Base-by-base conservation (phyloP, 1,140 invertebrate species). In the Drosophila kikkawai region DNA sequence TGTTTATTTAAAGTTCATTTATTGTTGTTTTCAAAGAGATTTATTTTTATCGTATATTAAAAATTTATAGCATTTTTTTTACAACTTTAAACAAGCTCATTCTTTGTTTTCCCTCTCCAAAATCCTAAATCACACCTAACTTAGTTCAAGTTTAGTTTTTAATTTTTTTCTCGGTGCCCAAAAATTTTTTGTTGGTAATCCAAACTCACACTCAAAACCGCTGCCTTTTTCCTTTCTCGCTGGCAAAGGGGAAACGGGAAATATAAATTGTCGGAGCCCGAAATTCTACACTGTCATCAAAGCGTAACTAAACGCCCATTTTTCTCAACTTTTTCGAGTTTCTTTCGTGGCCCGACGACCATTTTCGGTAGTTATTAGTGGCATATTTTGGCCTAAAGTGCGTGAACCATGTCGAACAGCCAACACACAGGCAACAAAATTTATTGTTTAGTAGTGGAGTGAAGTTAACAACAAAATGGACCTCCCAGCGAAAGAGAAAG, bases 231-330 rank as follows among this genome's bases (percentile, higher is more conserved):
- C 44, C 65, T 71, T 71, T 71, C 53, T 39, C 67, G 45, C 69
- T 73, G 44, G 53, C 53, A 32, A 36, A 42, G 63, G 65, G 69
- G 79, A 61, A 71, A 88, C 85, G 81, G 84, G 85, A 88, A 88
- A 88, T 84, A 88, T 88, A 88, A 88, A 88, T 88, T 88, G 71
- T 83, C 75, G 75, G 66, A 51, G 34, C 44, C 66, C 56, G 61
- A 65, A 73, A 80, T 91, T 90, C 86, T 90, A 91, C 86, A 91
- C 86, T 91, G 86, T 91, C 86, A 91, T 91, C 86, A 91, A 91
- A 91, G 86, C 86, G 86, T 91, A 91, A 91, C 86, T 91, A 91
- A 91, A 91, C 86, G 86, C 86, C 86, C 87, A 91, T 91, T 91
- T 91, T 91, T 91, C 87, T 91, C 86, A 81, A 82, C 84, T 86